phyloP scores from a whole-genome alignment of 2,888 invertebrate species.

The Ryuthela nishihirai region DNA sequence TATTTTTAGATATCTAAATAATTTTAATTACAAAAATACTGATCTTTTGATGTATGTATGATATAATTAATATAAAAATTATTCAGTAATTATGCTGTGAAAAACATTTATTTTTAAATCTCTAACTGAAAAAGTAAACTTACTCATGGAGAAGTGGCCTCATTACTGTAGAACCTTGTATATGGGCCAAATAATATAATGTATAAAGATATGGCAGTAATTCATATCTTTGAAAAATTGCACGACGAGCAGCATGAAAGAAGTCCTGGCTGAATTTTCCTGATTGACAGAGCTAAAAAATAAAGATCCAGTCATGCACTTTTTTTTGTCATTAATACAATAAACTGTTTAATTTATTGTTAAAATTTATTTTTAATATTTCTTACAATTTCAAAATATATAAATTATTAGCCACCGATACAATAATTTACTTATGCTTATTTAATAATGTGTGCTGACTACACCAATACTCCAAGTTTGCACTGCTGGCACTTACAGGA shows the following conservation, averaged over 20 bases:
- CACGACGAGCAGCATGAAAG: constrained; percentile 52
- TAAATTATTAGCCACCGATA: too few relatives aligned
- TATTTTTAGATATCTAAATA: too few relatives aligned
- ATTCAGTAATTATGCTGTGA: neutral
- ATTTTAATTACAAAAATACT: too few relatives aligned
- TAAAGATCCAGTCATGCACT: neutral
- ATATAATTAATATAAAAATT: neutral
- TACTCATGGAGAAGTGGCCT: constrained; percentile 59
- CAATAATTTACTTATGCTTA: too few relatives aligned
- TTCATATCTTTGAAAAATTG: constrained; percentile 55
- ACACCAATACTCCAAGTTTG: too few relatives aligned
- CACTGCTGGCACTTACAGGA: too few relatives aligned
- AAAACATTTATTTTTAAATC: neutral
- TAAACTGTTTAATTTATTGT: too few relatives aligned
- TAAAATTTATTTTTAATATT: too few relatives aligned
- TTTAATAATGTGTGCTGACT: too few relatives aligned
- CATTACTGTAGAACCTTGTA: constrained; percentile 53
- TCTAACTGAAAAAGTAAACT: constrained; percentile 2
- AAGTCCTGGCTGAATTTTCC: constrained; percentile 54
- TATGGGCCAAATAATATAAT: constrained; percentile 53
- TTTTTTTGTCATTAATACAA: too few relatives aligned
- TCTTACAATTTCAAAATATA: too few relatives aligned
- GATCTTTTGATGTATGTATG: too few relatives aligned
- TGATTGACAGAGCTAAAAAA: constrained; percentile 49
- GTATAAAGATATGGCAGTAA: constrained; percentile 61